A percentile compares a stretch with the other conserved stretches of the same genome.
phyloP scores from a whole-genome alignment of 2,888 invertebrate genomes.

The Marronus borbonicus region DNA sequence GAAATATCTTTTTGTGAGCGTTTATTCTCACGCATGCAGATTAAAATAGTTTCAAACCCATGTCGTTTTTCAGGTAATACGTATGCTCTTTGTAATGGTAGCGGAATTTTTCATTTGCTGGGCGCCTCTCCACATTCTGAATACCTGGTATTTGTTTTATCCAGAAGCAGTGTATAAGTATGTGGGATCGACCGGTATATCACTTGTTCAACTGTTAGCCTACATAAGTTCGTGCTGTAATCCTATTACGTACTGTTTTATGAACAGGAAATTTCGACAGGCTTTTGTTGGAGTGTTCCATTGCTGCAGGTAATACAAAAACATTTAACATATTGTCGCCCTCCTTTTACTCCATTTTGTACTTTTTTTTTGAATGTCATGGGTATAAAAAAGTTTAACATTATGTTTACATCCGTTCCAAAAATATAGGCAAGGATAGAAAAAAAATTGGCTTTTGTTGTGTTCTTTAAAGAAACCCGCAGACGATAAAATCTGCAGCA shows the following conservation, averaged over 20 bases:
- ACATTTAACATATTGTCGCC: not conserved
- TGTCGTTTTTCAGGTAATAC: conserved; percentile 71
- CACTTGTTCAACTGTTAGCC: conserved; percentile 74
- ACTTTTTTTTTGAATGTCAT: no score
- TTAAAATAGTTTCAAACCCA: not conserved
- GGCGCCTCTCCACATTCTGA: conserved; percentile 77
- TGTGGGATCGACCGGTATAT: conserved; percentile 72
- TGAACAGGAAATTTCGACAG: conserved; percentile 79
- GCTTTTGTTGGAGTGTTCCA: conserved; percentile 75
- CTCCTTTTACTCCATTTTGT: no score
- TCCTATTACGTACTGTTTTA: conserved; percentile 81
- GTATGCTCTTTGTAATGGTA: conserved; percentile 80
- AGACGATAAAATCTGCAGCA: no score
- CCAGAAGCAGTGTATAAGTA: conserved; percentile 70
- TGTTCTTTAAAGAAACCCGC: no score
- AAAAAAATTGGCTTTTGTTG: no score
- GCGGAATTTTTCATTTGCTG: conserved; percentile 82
- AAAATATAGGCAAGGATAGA: no score
- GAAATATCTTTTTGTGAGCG: no score
- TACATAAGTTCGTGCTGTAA: conserved; percentile 78
- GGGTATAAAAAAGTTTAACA: no score
- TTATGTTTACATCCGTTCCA: no score
- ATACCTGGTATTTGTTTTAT: conserved; percentile 74
- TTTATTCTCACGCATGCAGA: not conserved
- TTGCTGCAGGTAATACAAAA: conserved; percentile 62